Conservation (phyloP, 2,888 invertebrate genomes). For the Pollenia angustigena region DNA sequence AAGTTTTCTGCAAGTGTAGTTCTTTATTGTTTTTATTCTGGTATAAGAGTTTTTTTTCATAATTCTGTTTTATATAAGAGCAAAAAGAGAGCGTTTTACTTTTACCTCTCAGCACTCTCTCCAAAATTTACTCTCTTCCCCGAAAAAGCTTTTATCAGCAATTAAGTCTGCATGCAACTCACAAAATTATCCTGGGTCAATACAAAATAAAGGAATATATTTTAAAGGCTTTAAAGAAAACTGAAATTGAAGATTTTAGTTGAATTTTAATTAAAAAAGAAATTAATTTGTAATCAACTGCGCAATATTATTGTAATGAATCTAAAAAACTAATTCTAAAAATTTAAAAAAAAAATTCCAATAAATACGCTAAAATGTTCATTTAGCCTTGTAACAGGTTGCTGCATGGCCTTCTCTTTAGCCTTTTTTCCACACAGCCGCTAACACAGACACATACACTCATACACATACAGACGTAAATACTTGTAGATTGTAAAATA, state of each 20-base stretch:
- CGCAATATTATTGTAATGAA: slow-evolving; percentile 11
- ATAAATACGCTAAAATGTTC: slow-evolving; percentile 11
- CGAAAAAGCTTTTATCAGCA: slow-evolving; percentile 58
- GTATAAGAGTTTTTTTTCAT: slow-evolving; percentile 48
- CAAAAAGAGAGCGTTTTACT: neutral
- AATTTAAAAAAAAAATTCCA: neutral
- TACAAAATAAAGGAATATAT: slow-evolving; percentile 48
- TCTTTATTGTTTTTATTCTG: neutral
- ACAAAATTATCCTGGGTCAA: slow-evolving; percentile 64
- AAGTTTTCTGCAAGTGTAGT: neutral
- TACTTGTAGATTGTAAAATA: slow-evolving; percentile 42
- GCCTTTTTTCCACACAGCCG: neutral
- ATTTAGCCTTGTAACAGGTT: slow-evolving; percentile 70
- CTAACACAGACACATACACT: neutral
- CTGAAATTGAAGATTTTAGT: neutral
- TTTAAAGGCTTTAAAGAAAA: neutral
- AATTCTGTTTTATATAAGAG: neutral
- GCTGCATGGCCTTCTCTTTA: slow-evolving; percentile 61
- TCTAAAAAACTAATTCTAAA: neutral
- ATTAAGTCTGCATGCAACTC: slow-evolving; percentile 18
- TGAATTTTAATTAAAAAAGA: neutral
- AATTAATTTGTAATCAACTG: slow-evolving; percentile 10
- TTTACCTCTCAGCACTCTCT: neutral
- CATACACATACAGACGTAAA: slow-evolving; percentile 1
- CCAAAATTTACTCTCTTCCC: neutral